Base-by-base conservation (phyloP, 2,888 invertebrate species). In the Lithophane socia region DNA sequence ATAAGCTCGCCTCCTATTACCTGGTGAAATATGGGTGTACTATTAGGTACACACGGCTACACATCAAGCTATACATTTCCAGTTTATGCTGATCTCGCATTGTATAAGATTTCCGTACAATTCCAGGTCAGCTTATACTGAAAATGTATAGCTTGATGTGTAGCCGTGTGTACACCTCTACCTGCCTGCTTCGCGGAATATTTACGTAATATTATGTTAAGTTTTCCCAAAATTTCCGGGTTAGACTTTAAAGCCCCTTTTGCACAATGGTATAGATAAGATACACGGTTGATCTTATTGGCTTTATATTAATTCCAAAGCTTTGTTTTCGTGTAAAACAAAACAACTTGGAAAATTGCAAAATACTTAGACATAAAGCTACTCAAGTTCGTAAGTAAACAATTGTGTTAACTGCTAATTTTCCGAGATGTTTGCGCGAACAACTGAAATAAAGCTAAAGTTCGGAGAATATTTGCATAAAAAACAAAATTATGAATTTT, bases 271-370 rank as follows among this genome's bases (percentile, higher is more conserved):
- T 18, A 8, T 1, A 52, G 52, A 52, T 52, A 0, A 52, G 52
- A 10, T 21, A 54, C 12, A n/a, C 13, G 56, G 58, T 58, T 58
- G 24, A 58, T 56, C 24, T 24, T 24, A 13, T 24, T 58, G 24
- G 29, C 29, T 37, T 37, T 66, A 44, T 29, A 44, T 24, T 9
- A 29, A 49, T 29, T 67, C 21, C 29, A 70, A 47, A 52, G 37
- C 10, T 1, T 56, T 52, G 24, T 71, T 42, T 69, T 52, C 60
- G 21, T 13, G 16, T 58, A n/a, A 47, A 67, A 12, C 24, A 29
- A 68, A 75, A 75, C 24, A 73, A 75, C 52, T 73, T 74, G 18
- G 49, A 70, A 64, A 75, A 37, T 73, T 60, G 9, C 7, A 60
- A 24, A 58, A 60, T 60, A 18, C 29, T 29, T 3, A 58, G 24